phyloP scores from a whole-genome alignment of 2,888 invertebrate species.

The Phengaris arion region DNA sequence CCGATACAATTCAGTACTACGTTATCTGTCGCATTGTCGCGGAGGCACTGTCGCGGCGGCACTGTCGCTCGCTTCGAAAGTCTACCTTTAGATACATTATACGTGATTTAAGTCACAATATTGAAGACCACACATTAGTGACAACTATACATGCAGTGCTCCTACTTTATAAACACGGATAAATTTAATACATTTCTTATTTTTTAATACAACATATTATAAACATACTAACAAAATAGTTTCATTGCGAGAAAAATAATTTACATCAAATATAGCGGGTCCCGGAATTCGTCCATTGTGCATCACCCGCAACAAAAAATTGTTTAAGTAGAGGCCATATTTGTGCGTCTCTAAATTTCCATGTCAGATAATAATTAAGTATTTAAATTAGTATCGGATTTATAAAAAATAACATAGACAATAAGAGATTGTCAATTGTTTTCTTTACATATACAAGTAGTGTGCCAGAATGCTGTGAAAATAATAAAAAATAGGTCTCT shows the following conservation, averaged over 20 bases:
- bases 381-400: no score
- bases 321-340: slow-evolving; percentile 3
- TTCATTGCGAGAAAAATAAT: slow-evolving; percentile 25
- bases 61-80: no score
- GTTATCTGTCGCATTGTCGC: no score
- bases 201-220: slow-evolving; percentile 15
- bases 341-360: slow-evolving; percentile 23
- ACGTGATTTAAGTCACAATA: slow-evolving; percentile 32
- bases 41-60: no score
- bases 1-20: no score
- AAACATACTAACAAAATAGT: slow-evolving; percentile 32
- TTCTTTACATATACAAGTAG: no score
- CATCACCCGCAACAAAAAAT: not conserved
- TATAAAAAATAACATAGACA: no score
- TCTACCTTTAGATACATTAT: not conserved
- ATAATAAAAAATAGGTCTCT: no score
- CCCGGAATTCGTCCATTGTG: slow-evolving; percentile 30
- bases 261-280: slow-evolving; percentile 27
- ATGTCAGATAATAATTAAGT: no score
- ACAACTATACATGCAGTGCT: slow-evolving; percentile 47
- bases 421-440: no score
- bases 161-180: slow-evolving; percentile 29
- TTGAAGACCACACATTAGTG: slow-evolving; percentile 61
- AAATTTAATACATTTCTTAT: slow-evolving; percentile 18
- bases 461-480: no score